phyloP scores from a whole-genome alignment of 92 coral and sea anemone genomes.

The Zoanthus sansibaricus region DNA sequence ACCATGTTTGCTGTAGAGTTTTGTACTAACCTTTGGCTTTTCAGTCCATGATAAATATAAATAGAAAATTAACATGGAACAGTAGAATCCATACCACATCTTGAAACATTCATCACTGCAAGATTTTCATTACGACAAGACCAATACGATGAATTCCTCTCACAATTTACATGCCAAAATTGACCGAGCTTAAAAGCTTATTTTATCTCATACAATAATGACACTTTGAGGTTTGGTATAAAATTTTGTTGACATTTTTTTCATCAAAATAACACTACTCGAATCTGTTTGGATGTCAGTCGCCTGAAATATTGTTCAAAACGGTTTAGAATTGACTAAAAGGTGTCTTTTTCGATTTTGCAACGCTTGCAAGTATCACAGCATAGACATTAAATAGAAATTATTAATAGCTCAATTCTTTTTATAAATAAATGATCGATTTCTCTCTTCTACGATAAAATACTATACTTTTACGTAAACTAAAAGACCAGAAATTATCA shows the following conservation, averaged over 20 bases:
- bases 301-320: conserved; percentile 27
- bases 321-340: conserved; percentile 12
- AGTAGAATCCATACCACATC: neutral
- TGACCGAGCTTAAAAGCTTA: neutral
- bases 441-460: neutral
- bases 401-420: conserved; percentile 8
- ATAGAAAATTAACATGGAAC: neutral
- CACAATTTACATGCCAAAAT: neutral
- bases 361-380: conserved; percentile 29
- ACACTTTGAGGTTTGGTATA: neutral
- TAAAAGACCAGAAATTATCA: too few species aligned
- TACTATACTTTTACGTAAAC: too few species aligned
- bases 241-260: neutral
- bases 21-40: neutral
- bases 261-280: neutral
- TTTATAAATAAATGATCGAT: conserved; percentile 34
- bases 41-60: neutral
- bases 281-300: conserved; percentile 11
- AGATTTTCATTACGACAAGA: neutral
- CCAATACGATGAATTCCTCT: neutral
- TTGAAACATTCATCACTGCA: conserved; percentile 1
- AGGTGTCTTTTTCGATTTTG: conserved; percentile 15
- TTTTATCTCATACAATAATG: neutral
- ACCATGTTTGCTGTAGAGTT: neutral
- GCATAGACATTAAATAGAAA: conserved; percentile 1